A percentile compares a stretch with the other conserved stretches of the same genome.
These are phyloP conservation scores for Lepidocolaptes lacrymiger DNA, from an alignment of 2,797 vertebrate species.

Conservation along the genomic window DNA sequence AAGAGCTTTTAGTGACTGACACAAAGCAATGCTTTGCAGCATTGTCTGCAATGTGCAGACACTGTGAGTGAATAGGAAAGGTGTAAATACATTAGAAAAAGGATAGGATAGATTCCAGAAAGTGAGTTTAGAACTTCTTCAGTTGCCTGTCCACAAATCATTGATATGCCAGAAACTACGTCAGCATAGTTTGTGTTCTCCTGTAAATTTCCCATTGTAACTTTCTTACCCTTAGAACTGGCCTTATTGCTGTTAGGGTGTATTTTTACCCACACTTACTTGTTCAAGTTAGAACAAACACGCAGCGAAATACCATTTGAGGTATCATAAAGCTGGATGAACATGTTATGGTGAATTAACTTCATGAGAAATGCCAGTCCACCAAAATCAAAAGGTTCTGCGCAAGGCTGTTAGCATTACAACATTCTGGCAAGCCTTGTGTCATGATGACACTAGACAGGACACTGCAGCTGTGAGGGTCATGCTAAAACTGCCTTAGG, in stretches of 20 bases:
- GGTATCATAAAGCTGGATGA: not conserved
- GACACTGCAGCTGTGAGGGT: not conserved
- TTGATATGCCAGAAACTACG: not conserved
- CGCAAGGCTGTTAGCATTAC: not conserved
- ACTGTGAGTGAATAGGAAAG: not conserved
- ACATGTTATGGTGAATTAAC: not conserved
- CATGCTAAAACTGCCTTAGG: not conserved
- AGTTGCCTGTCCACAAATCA: not conserved
- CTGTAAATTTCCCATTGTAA: not conserved
- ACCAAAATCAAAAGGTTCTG: not conserved
- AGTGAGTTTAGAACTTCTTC: not conserved
- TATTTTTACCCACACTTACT: not conserved
- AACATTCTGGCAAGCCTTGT: not conserved
- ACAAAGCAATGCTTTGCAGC: not conserved
- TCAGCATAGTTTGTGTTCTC: not conserved
- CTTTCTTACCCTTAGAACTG: not conserved
- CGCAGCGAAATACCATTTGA: not conserved
- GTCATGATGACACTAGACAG: not conserved
- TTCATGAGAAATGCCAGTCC: not conserved
- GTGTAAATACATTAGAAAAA: not conserved
- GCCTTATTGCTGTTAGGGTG: accelerated
- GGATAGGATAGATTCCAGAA: not conserved
- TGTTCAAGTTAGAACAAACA: not conserved
- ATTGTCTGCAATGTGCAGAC: accelerated
- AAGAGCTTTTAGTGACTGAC: not conserved